These are phyloP conservation scores for Zaprionus camerounensis DNA, from an alignment of 1,140 invertebrate genomes.

Conservation along the genomic window DNA sequence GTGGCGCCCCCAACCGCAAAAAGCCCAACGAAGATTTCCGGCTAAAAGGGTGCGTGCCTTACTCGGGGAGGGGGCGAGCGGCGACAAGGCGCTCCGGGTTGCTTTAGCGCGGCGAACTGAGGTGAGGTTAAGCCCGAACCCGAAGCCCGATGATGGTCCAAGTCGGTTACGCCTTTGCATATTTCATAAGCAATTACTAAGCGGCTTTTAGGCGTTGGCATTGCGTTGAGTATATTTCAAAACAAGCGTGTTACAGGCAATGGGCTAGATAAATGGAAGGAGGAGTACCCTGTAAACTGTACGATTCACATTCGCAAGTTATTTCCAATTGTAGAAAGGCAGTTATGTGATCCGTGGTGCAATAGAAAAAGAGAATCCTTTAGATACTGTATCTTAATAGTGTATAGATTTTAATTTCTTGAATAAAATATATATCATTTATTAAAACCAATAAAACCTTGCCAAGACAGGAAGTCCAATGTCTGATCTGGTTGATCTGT, in stretches of 20 bases:
- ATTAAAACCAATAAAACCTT: too few species aligned
- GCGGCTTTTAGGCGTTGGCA: slow-evolving; percentile 70
- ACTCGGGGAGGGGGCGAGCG: background rate
- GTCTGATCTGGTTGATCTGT: background rate
- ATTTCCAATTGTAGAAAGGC: background rate
- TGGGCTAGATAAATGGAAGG: background rate
- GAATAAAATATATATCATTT: too few species aligned
- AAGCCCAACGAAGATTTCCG: slow-evolving; percentile 61
- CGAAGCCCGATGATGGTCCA: slow-evolving; percentile 25
- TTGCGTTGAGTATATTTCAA: slow-evolving; percentile 56
- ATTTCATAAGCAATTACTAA: slow-evolving; percentile 82
- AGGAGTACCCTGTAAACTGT: background rate
- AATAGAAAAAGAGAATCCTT: too few species aligned
- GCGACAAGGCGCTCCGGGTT: background rate
- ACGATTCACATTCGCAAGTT: background rate
- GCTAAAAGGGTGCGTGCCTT: slow-evolving; percentile 68
- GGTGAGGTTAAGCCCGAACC: slow-evolving; percentile 11
- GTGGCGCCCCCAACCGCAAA: slow-evolving; percentile 52
- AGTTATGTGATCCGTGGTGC: background rate
- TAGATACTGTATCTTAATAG: too few species aligned
- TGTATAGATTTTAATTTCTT: too few species aligned
- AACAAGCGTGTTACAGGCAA: slow-evolving; percentile 10
- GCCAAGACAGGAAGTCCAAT: too few species aligned
- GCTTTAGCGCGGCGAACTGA: background rate
- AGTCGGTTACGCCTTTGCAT: slow-evolving; percentile 65